A percentile compares a stretch with the other conserved stretches of the same genome.
Conservation (phyloP, 2,113 vertebrate species). For the Callaeas wilsoni region DNA sequence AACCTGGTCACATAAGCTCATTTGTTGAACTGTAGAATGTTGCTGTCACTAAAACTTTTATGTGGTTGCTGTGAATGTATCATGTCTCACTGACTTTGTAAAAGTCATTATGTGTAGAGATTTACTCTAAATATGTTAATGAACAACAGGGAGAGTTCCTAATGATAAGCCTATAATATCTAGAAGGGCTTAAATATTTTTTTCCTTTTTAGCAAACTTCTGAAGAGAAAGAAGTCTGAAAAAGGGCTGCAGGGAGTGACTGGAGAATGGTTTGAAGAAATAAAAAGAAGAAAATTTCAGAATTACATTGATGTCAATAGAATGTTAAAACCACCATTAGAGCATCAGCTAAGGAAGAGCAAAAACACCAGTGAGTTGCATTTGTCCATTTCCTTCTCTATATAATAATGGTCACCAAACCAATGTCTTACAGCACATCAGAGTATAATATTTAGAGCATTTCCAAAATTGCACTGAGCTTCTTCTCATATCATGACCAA, state of each 20-base stretch:
- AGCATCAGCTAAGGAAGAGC: slow-evolving; percentile 63
- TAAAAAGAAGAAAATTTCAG: slow-evolving; percentile 78
- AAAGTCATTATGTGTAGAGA: background rate
- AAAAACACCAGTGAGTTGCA: slow-evolving; percentile 65
- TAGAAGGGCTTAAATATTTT: background rate
- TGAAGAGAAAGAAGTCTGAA: slow-evolving; percentile 67
- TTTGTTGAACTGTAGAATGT: background rate
- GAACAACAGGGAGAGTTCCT: background rate
- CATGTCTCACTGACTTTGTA: background rate
- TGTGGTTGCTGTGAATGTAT: background rate
- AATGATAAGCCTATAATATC: background rate
- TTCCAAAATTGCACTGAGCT: background rate
- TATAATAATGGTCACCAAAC: background rate
- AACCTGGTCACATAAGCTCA: background rate
- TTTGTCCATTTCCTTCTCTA: background rate
- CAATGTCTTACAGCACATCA: background rate
- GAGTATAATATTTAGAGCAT: background rate
- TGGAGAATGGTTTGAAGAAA: slow-evolving; percentile 83
- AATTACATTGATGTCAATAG: slow-evolving; percentile 70
- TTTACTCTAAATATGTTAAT: background rate
- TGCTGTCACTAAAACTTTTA: background rate
- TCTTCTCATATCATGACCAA: background rate
- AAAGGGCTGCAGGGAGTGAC: slow-evolving; percentile 72
- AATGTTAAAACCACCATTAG: slow-evolving; percentile 71
- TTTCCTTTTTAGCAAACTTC: slow-evolving; percentile 72